Percentiles rank a stretch among this genome's conserved stretches.
Evolutionary conservation across 2,888 invertebrate genomes (phyloP).

Genomic region (Cephus nigrinus): DNA sequence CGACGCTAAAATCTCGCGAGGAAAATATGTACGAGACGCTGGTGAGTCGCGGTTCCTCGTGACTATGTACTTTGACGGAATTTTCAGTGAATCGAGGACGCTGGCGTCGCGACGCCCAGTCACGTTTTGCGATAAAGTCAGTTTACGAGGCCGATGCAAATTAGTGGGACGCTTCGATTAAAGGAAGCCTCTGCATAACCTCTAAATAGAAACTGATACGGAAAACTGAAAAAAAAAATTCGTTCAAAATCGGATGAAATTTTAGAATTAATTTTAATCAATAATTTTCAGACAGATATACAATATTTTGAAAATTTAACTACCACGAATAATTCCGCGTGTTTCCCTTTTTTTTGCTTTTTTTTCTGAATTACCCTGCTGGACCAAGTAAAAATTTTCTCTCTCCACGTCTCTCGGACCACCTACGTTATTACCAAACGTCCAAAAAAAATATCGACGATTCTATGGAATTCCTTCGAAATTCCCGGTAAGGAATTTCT

Average conservation of each 20-base stretch:
- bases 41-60: too few species aligned
- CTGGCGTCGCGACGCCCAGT: background rate
- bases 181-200: too few species aligned
- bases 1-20: background rate
- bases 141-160: background rate
- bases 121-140: background rate
- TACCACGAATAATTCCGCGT: background rate
- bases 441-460: background rate
- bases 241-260: background rate
- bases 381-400: background rate
- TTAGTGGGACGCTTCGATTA: too few species aligned
- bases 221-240: background rate
- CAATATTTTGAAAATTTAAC: rapidly evolving
- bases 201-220: background rate
- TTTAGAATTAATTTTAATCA: background rate
- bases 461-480: background rate
- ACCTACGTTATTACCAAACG: background rate
- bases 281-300: background rate
- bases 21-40: background rate
- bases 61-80: background rate
- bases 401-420: background rate
- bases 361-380: background rate
- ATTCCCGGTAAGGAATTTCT: background rate
- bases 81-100: background rate
- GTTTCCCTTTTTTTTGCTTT: background rate